Percentiles rank a stretch among this genome's conserved stretches.
Evolutionary conservation across 2,888 invertebrate genomes (phyloP).

Genomic region (Trachelus troglodyta): DNA sequence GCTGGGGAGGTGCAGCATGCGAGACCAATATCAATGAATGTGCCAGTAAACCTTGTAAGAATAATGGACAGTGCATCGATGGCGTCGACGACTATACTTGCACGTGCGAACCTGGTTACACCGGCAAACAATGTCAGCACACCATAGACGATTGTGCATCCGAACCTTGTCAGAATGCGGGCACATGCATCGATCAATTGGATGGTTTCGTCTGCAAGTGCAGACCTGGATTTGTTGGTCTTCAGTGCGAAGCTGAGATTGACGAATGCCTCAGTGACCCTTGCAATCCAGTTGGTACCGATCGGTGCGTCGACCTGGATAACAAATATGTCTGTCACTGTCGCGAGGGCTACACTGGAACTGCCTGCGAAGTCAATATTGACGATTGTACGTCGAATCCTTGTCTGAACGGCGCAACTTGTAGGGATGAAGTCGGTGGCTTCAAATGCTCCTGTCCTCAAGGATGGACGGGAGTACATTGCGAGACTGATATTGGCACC

Average conservation of each 20-base stretch:
- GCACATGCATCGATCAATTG: constrained; percentile 85
- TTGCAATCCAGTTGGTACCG: constrained; percentile 90
- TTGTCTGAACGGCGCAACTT: constrained; percentile 90
- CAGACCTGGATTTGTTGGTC: constrained; percentile 89
- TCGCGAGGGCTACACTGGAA: constrained; percentile 87
- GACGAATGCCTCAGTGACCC: constrained; percentile 93
- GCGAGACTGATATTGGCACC: constrained; percentile 88
- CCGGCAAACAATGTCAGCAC: constrained; percentile 93
- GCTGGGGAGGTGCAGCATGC: constrained; percentile 89
- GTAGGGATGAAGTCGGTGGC: constrained; percentile 85
- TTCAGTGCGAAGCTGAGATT: constrained; percentile 94
- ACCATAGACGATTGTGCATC: constrained; percentile 92
- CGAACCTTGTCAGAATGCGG: constrained; percentile 92
- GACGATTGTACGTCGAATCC: constrained; percentile 88
- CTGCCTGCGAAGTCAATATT: constrained; percentile 85
- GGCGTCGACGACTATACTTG: constrained; percentile 86
- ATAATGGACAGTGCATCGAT: constrained; percentile 93
- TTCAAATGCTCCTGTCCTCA: constrained; percentile 85
- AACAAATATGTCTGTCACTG: constrained; percentile 91
- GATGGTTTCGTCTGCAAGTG: constrained; percentile 95
- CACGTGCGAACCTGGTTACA: constrained; percentile 93
- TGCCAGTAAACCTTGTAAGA: constrained; percentile 86
- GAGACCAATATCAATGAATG: constrained; percentile 95
- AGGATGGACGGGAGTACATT: constrained; percentile 89
- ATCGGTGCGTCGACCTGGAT: constrained; percentile 88